A percentile compares a stretch with the other conserved stretches of the same genome.
phyloP scores from a whole-genome alignment of 2,888 invertebrate species.

The Rosalia funebris region DNA sequence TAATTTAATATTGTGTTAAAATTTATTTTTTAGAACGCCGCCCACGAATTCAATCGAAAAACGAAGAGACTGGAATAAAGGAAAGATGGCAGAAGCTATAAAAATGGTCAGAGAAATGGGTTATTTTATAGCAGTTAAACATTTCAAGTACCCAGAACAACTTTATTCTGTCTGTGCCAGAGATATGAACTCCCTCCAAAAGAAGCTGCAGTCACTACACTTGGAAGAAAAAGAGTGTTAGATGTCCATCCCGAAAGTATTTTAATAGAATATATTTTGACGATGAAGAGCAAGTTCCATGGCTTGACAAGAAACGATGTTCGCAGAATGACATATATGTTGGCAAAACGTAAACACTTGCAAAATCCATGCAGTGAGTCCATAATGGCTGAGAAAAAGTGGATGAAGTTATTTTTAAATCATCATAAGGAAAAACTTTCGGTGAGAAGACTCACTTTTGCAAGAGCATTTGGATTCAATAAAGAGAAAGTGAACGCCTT shows the following conservation, averaged over 20 bases:
- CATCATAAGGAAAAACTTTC: slow-evolving; percentile 8
- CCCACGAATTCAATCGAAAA: background rate
- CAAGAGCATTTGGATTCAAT: slow-evolving; percentile 26
- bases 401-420: slow-evolving; percentile 13
- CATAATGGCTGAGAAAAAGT: slow-evolving; percentile 1
- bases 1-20: background rate
- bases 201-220: slow-evolving; percentile 9
- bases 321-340: background rate
- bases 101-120: slow-evolving; percentile 21
- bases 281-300: slow-evolving; percentile 10
- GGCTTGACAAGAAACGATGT: background rate
- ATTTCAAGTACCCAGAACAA: slow-evolving; percentile 17
- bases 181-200: slow-evolving; percentile 2
- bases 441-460: slow-evolving; percentile 10
- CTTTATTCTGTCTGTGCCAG: slow-evolving; percentile 1
- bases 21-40: background rate
- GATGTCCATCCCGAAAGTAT: background rate
- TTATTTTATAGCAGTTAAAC: slow-evolving; percentile 16
- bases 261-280: slow-evolving; percentile 7
- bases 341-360: slow-evolving; percentile 2
- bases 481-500: slow-evolving; percentile 18
- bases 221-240: slow-evolving; percentile 12
- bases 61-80: background rate
- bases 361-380: slow-evolving; percentile 13
- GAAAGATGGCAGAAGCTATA: slow-evolving; percentile 16